Conservation (phyloP, 2,888 invertebrate genomes). For the Epirrita christyi region DNA sequence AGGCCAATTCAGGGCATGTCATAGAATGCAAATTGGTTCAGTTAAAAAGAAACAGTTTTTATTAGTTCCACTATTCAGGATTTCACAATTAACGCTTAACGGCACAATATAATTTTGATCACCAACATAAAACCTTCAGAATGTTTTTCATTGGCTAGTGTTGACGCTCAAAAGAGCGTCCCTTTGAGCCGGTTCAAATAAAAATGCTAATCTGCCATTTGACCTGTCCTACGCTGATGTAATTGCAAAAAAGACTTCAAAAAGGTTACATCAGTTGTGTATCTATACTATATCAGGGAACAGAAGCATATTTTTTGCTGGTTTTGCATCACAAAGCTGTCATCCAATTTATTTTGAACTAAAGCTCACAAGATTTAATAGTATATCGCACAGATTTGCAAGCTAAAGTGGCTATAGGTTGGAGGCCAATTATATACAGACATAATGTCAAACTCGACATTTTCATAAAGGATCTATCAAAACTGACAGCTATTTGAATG, state of each 20-base stretch:
- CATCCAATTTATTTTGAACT: constrained; percentile 62
- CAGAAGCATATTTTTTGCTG: constrained; percentile 39
- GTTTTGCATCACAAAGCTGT: constrained; percentile 78
- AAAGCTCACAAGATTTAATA: no score
- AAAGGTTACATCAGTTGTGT: constrained; percentile 42
- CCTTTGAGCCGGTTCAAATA: constrained; percentile 59
- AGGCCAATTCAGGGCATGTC: no score
- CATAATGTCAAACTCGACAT: no score
- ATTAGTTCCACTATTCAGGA: no score
- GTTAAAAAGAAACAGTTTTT: no score
- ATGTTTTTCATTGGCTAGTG: no score
- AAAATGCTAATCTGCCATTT: constrained; percentile 75
- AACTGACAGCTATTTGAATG: no score
- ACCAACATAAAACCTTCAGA: constrained; percentile 38
- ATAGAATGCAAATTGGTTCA: no score
- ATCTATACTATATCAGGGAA: constrained; percentile 22
- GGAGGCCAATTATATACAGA: no score
- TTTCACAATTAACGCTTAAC: constrained; percentile 23
- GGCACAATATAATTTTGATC: constrained; percentile 31
- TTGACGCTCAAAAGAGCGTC: constrained; percentile 43
- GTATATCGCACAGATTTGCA: no score
- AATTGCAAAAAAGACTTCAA: constrained; percentile 61
- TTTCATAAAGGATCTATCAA: no score
- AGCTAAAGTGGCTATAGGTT: no score
- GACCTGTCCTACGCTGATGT: constrained; percentile 55